Evolutionary conservation across 2,113 vertebrate species (phyloP), one percentile per base, ranked within the genome.

Genomic region (Corythaixoides concolor): DNA sequence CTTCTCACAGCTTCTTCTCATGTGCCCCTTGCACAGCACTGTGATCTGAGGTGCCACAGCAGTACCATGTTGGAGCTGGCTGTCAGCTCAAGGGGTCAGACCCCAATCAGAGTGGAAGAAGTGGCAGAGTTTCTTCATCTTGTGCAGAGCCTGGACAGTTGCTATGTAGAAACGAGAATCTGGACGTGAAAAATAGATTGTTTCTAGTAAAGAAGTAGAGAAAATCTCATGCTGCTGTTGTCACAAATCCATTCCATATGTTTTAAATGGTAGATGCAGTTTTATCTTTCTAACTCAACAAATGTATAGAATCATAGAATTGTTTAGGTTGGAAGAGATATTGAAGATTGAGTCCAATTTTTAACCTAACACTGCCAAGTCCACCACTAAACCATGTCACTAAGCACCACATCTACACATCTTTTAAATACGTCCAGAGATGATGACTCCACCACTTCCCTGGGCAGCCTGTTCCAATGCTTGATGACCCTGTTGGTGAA

Each of bases 21-120:
- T 11, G 22, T n/a, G 22, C 15, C 13, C 4, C 4, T 37, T 47
- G 30, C n/a, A 39, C 19, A 37, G 14, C 1, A 1, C 7, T 49
- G 49, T 17, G 15, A 32, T 28, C 75, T 37, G 41, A 15, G 7
- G 17, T 55, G 70, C 33, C 43, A 13, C 27, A n/a, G 67, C 11
- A 83, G 28, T 52, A 37, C 22, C 23, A 5, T 28, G 12, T 18
- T 28, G 9, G 35, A 43, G n/a, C 7, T 1, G 3, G 2, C 5
- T 14, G 23, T 6, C 69, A 14, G 35, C 21, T 62, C 6, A 0
- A 47, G 20, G 22, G 45, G 14, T 32, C 49, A 28, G 66, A 52
- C 18, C 16, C 15, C 5, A 5, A 9, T 9, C 22, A 43, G 23
- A 6, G 30, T 24, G 23, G 33, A 56, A 69, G 16, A 75, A 3